phyloP scores from a whole-genome alignment of 2,797 vertebrate genomes.

The Anguilla megastoma region DNA sequence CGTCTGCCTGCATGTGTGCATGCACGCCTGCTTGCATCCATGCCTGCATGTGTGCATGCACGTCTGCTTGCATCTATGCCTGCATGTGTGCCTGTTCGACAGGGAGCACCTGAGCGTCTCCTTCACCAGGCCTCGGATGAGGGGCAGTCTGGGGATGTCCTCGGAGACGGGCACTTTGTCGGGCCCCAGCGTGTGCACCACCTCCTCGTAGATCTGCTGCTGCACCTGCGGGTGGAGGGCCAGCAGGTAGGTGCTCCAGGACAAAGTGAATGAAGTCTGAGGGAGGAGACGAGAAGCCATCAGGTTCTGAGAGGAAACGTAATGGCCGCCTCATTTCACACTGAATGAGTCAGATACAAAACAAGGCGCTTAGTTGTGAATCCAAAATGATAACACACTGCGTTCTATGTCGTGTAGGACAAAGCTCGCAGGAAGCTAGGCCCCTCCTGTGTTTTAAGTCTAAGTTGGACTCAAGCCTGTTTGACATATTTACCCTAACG shows the following conservation, averaged over 20 bases:
- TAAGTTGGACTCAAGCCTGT: not conserved
- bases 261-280: conserved; percentile 90
- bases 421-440: not conserved
- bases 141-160: conserved; percentile 77
- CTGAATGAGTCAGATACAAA: not conserved
- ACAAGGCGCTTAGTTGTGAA: not conserved
- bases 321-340: not conserved
- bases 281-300: not conserved
- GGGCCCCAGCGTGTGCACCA: conserved; percentile 72
- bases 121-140: conserved; percentile 88
- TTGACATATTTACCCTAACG: not conserved
- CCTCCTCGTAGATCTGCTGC: conserved; percentile 77
- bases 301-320: not conserved
- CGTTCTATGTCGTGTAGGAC: not conserved
- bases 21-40: not conserved
- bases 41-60: not conserved
- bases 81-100: not conserved
- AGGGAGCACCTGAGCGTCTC: conserved; percentile 84
- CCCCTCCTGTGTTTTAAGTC: not conserved
- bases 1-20: not conserved
- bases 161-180: conserved; percentile 70
- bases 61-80: not conserved
- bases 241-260: conserved; percentile 86
- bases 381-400: not conserved
- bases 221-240: conserved; percentile 81